These are phyloP conservation scores for Aplysia californica DNA, from an alignment of 1,140 invertebrate species.

Conservation along the genomic window DNA sequence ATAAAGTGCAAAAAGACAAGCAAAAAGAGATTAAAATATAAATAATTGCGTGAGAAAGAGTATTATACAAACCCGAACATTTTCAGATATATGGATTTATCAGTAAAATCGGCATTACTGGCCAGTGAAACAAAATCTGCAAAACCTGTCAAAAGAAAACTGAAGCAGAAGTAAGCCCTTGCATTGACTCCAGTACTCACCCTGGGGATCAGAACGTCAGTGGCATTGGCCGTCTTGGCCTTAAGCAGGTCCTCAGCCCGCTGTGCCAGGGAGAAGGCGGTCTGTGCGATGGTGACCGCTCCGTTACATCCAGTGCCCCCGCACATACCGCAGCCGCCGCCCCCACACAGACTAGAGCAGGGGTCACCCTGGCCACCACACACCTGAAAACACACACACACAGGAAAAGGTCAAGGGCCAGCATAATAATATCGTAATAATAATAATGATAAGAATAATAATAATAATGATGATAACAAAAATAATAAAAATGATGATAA, in stretches of 20 bases:
- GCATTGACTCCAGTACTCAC: too few relatives aligned
- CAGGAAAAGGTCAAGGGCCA: too few relatives aligned
- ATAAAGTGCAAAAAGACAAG: too few relatives aligned
- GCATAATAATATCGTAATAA: too few relatives aligned
- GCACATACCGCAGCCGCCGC: slow-evolving; percentile 90
- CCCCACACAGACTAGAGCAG: slow-evolving; percentile 92
- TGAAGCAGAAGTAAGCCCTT: too few relatives aligned
- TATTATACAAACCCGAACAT: not conserved
- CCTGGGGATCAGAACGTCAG: slow-evolving; percentile 71
- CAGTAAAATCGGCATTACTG: not conserved
- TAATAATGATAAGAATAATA: too few relatives aligned
- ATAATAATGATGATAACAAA: too few relatives aligned
- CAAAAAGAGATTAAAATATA: not conserved
- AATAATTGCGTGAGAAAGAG: not conserved
- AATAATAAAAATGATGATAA: too few relatives aligned
- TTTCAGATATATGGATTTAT: not conserved
- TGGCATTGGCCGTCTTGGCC: slow-evolving; percentile 83
- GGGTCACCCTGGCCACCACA: slow-evolving; percentile 86
- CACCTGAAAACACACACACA: slow-evolving; percentile 75
- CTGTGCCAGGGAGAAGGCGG: slow-evolving; percentile 85
- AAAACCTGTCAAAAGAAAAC: not conserved
- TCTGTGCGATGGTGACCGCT: slow-evolving; percentile 86
- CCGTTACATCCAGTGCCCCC: slow-evolving; percentile 87
- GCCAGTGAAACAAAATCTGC: not conserved
- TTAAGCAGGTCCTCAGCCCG: slow-evolving; percentile 84